phyloP scores from a whole-genome alignment of 2,888 invertebrate species.

The Julus scanicus region DNA sequence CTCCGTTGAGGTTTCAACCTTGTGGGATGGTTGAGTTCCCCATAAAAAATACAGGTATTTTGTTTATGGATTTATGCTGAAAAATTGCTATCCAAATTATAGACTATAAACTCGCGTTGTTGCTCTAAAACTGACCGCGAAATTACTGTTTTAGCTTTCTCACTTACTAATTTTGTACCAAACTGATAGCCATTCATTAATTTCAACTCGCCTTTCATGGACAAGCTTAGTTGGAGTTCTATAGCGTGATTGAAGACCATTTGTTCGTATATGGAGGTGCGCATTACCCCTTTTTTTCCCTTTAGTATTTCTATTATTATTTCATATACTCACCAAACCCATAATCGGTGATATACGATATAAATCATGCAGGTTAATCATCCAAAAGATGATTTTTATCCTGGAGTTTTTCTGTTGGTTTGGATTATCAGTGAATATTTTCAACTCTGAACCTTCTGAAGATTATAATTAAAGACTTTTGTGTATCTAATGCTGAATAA shows the following conservation, averaged over 20 bases:
- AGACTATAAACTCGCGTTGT: background rate
- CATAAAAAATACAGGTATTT: conserved; percentile 21
- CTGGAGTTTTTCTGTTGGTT: background rate
- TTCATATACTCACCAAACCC: background rate
- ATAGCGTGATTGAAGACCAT: conserved; percentile 12
- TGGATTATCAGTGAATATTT: background rate
- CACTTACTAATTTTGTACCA: conserved; percentile 31
- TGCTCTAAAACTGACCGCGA: conserved; percentile 37
- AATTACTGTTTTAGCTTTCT: conserved; percentile 17
- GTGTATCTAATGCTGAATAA: too few relatives aligned
- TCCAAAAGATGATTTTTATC: background rate
- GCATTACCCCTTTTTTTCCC: background rate
- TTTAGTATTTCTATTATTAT: background rate
- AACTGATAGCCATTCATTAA: background rate
- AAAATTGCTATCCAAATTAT: background rate
- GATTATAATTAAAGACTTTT: too few relatives aligned
- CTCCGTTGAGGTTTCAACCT: background rate
- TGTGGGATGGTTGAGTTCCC: conserved; percentile 10
- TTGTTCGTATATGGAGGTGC: background rate
- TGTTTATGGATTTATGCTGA: conserved; percentile 28
- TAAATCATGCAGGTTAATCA: conserved; percentile 13
- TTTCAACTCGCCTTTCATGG: background rate
- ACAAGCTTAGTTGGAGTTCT: background rate
- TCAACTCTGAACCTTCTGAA: too few relatives aligned
- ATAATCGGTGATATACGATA: background rate